Base-by-base conservation (phyloP, 2,113 vertebrate species). In the Callipepla californica region DNA sequence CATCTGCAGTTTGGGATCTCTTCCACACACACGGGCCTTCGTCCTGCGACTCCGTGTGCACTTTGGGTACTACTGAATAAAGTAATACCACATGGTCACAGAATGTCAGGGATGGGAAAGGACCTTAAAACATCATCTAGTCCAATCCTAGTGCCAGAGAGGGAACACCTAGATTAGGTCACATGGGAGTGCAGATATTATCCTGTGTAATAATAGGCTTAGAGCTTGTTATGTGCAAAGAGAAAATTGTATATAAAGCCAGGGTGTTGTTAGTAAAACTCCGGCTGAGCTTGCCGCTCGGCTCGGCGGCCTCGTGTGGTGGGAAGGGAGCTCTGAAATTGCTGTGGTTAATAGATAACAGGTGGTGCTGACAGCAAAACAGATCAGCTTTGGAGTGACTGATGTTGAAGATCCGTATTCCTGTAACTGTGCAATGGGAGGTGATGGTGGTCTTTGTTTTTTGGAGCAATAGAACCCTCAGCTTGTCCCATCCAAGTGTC, bases 351-450 rank as follows among this genome's bases (percentile, higher is more conserved):
- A 8, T 16, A 53, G 30, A 25, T 47, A 11, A 8, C 32, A 66
- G 50, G 21, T 61, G 11, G 22, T 70, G 45, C 68, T 80, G 89
- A 26, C 55, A 26, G 51, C 63, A 80, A 80, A 84, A 42, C 7
- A 16, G 44, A 51, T 53, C 5, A 6, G 11, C 9, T 55, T 80
- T 76, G 61, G 26, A 55, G 58, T 34, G 58, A 38, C 16, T 0
- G 0, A 7, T 10, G 8, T 13, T 45, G 38, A 79, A 69, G 38
- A 38, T 26, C 53, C 1, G 0, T 42, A 26, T 74, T 86, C 72
- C 21, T 75, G 40, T 30, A 30, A 6, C 61, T 22, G 21, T 36
- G 34, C 22, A 26, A 11, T 74, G 18, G 15, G 7, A 9, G 9
- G 4, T 38, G 34, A 62, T 62, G 23, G 16, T 18, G 16, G 36